Evolutionary conservation across 2,797 vertebrate genomes (phyloP), one percentile per base, ranked within the genome.

Genomic region (Fringilla coelebs): DNA sequence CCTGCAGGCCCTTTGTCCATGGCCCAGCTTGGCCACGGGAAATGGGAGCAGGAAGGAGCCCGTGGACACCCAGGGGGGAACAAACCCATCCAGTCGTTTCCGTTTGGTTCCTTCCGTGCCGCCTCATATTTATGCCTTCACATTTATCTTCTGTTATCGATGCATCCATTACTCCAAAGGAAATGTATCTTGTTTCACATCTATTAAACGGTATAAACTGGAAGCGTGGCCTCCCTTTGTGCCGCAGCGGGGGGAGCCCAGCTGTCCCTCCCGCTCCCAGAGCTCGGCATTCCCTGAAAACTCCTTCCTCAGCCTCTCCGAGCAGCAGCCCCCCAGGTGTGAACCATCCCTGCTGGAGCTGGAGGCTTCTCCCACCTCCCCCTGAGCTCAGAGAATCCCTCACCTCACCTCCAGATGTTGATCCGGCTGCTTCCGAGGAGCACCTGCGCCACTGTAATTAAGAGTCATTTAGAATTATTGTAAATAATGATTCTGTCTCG

Each of bases 171-270:
- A 95, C 91, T 95, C 95, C 55, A 55, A 93, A 90, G 87, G 94
- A 92, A 96, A 88, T 96, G 97, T 97, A 96, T 96, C 93, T 92
- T 90, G 89, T 94, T 95, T 96, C 95, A 96, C 96, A 96, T 95
- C 86, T 97, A 96, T 97, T 97, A 95, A 96, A 96, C 95, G 96
- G 70, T 96, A 97, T 95, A 95, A 96, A 96, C 96, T 96, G 94
- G 96, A 97, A 90, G 95, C 60, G 18, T 96, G 93, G 89, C 91
- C 83, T 97, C 81, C 74, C 94, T 97, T 84, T 95, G 94, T 92
- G 81, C 77, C 6, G 66, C 54, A 31, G 65, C 12, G 46, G 46
- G 72, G 72, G 45, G 2, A 85, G 72, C 72, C 5, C 21, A 34
- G 48, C 16, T 11, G 57, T 58, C 62, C 63, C 24, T n/a, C 29